These are phyloP conservation scores for Cyprinella venusta DNA, from an alignment of 2,797 vertebrate species.

Conservation along the genomic window DNA sequence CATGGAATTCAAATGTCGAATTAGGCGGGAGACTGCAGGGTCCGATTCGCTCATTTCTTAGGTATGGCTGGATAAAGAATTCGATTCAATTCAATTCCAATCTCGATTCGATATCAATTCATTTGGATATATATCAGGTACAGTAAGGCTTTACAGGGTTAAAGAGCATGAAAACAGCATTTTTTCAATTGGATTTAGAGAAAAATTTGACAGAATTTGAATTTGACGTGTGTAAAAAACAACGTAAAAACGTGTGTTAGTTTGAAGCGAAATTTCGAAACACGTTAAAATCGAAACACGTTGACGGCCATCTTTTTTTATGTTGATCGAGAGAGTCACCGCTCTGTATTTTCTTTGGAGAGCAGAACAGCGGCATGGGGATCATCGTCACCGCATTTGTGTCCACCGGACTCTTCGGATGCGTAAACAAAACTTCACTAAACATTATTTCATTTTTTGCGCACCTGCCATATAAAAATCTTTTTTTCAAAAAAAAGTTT, in stretches of 20 bases:
- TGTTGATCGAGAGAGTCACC: too few relatives aligned
- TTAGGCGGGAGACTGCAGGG: background rate
- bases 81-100: background rate
- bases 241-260: too few relatives aligned
- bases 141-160: background rate
- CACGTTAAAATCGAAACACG: too few relatives aligned
- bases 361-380: too few relatives aligned
- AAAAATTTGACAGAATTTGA: background rate
- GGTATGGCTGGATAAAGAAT: background rate
- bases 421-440: background rate
- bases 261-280: too few relatives aligned
- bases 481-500: too few relatives aligned
- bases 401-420: too few relatives aligned
- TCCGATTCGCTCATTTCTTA: background rate
- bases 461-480: background rate
- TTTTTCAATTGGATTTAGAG: background rate
- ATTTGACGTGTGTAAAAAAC: too few relatives aligned
- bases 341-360: too few relatives aligned
- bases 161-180: background rate
- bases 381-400: too few relatives aligned
- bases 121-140: background rate
- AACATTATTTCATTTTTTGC: background rate
- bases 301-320: too few relatives aligned
- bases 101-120: background rate
- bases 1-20: constrained; percentile 29